These are phyloP conservation scores for Odobenus rosmarus DNA, from an alignment of 2,113 vertebrate genomes.

Conservation along the genomic window DNA sequence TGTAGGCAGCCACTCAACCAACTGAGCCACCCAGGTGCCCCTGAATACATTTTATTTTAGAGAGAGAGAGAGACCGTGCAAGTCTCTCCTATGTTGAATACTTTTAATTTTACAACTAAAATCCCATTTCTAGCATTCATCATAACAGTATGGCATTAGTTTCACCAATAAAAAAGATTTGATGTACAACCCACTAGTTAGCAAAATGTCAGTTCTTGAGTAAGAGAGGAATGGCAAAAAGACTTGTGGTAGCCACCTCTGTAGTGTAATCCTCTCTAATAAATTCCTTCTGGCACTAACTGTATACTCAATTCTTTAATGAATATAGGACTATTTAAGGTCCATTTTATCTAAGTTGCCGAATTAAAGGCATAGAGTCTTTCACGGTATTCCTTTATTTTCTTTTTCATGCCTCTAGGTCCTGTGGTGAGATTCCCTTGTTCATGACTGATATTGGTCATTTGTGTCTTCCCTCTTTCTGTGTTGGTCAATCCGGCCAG, in stretches of 20 bases:
- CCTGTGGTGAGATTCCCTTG: not conserved
- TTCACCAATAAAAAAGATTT: not conserved
- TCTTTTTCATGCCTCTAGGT: not conserved
- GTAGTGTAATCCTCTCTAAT: not conserved
- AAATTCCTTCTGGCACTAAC: slow-evolving; percentile 10
- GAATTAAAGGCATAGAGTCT: not conserved
- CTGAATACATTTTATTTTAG: not conserved
- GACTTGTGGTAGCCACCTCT: not conserved
- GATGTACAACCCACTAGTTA: not conserved
- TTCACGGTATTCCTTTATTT: not conserved
- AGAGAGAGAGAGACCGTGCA: no score
- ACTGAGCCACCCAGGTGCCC: not conserved
- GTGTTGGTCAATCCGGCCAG: not conserved
- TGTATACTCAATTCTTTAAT: not conserved
- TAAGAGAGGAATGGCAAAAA: not conserved
- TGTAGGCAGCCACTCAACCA: not conserved
- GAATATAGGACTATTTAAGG: not conserved
- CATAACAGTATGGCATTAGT: not conserved
- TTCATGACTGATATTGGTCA: not conserved
- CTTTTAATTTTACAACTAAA: not conserved
- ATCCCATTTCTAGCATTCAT: not conserved
- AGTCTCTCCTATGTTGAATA: not conserved
- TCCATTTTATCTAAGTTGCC: not conserved
- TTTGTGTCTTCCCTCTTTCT: not conserved
- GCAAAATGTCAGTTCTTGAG: slow-evolving; percentile 17